Conservation (phyloP, 2,113 vertebrate species). For the Leptobrachium ailaonicum region DNA sequence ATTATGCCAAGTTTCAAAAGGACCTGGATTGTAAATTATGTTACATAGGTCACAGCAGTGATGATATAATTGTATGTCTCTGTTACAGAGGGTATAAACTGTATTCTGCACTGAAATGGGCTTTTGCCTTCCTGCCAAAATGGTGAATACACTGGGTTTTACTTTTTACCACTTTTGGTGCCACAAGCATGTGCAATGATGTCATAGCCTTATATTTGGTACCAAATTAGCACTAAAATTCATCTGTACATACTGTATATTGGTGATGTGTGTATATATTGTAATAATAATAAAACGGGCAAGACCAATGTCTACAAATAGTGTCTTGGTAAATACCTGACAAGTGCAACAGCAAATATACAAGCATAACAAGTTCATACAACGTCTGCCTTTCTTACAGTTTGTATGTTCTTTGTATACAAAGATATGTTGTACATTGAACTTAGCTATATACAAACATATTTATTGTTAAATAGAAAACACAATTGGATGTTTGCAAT, state of each 20-base stretch:
- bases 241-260: conserved; percentile 30
- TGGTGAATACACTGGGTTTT: not conserved
- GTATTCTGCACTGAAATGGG: not conserved
- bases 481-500: too few relatives aligned
- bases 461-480: not conserved
- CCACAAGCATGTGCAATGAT: not conserved
- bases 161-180: not conserved
- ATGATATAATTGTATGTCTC: too few relatives aligned
- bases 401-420: too few relatives aligned
- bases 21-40: too few relatives aligned
- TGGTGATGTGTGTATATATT: conserved; percentile 35
- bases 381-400: too few relatives aligned
- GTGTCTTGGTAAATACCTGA: conserved; percentile 2
- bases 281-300: not conserved
- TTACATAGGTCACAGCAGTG: too few relatives aligned
- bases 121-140: not conserved
- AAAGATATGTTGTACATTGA: not conserved
- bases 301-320: not conserved
- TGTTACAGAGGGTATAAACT: not conserved
- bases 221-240: conserved; percentile 6
- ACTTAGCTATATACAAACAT: not conserved
- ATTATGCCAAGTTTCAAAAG: too few relatives aligned
- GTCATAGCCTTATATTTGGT: not conserved
- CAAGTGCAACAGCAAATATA: conserved; percentile 40
- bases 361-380: not conserved